A percentile compares a stretch with the other conserved stretches of the same genome.
phyloP scores from a whole-genome alignment of 2,113 vertebrate species.

The Hemichromis elongatus region DNA sequence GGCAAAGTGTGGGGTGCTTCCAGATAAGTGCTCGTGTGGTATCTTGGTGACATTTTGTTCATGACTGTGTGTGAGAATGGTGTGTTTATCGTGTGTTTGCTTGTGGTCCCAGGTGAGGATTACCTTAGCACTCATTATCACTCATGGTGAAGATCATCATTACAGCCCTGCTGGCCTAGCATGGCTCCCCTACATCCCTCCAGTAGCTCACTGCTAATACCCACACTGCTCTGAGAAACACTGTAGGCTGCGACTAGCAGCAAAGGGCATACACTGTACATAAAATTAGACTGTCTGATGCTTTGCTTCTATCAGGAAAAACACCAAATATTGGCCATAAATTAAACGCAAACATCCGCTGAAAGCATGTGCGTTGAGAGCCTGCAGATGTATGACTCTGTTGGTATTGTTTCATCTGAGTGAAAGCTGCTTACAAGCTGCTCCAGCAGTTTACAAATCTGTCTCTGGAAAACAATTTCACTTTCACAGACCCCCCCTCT shows the following conservation, averaged over 20 bases:
- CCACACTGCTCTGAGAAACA: constrained; percentile 18
- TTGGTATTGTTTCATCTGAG: constrained; percentile 37
- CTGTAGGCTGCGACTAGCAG: constrained; percentile 6
- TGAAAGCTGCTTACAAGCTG: constrained; percentile 57
- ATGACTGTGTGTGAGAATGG: neutral
- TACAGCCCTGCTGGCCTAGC: constrained; percentile 17
- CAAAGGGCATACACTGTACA: neutral
- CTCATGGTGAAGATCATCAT: constrained; percentile 55
- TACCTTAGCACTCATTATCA: constrained; percentile 59
- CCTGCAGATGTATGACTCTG: neutral
- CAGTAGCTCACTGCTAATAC: constrained; percentile 35
- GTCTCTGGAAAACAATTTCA: constrained; percentile 47
- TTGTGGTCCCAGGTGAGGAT: constrained; percentile 48
- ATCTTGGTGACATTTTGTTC: constrained; percentile 11
- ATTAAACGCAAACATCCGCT: neutral
- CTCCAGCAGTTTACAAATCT: constrained; percentile 49
- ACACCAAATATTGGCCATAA: neutral
- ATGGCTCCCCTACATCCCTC: neutral
- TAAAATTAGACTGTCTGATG: neutral
- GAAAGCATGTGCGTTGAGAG: neutral
- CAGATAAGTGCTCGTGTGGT: neutral
- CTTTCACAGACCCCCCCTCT: constrained; percentile 27
- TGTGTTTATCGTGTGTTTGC: constrained; percentile 8
- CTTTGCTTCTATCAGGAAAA: neutral
- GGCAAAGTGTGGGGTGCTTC: neutral